Evolutionary conservation across 2,797 vertebrate species (phyloP), one percentile per base, ranked within the genome.

Genomic region (Hozukius guyotensis): DNA sequence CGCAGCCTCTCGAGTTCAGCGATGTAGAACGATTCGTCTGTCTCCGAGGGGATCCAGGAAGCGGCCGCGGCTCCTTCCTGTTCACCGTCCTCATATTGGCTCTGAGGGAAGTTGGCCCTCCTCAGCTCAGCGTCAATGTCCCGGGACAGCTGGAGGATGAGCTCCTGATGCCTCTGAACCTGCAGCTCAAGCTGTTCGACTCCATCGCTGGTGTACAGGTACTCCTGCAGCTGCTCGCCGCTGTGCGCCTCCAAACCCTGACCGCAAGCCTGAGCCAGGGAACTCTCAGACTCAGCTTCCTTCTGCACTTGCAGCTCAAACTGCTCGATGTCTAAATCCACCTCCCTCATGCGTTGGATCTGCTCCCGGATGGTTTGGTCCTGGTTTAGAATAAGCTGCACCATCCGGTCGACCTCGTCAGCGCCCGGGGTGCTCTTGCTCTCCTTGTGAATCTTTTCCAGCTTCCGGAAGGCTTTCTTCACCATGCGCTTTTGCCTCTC

Each of bases 401-500:
- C 96, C 91, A 99, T 93, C 2, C 95, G 96, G 79, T 97, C 96
- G 32, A 99, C 94, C 95, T 97, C 96, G 90, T 97, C 93, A 0
- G 88, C 70, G 1, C 97, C 96, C 0, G 84, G 95, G 42, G 91
- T 88, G 2, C 88, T 86, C 59, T 59, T 84, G 69, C 76, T 96
- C 73, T 96, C 95, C 77, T 96, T 96, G 89, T 97, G 98, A 64
- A 99, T 94, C 89, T 97, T 99, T 67, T 98, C 97, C 79, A 99
- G 91, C 85, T 99, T 99, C 77, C 97, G 88, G 88, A 99, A 99
- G n/a, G 98, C 97, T 81, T 99, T 99, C 87, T 96, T 96, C 60
- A 99, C 97, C 77, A 99, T 96, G 69, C 97, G 97, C 72, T 97
- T 99, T 67, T 99, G 98, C 76, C 97, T 97, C 77, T 98, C 97